Conservation (phyloP, 2,113 vertebrate genomes). For the Campylomormyrus numenius region DNA sequence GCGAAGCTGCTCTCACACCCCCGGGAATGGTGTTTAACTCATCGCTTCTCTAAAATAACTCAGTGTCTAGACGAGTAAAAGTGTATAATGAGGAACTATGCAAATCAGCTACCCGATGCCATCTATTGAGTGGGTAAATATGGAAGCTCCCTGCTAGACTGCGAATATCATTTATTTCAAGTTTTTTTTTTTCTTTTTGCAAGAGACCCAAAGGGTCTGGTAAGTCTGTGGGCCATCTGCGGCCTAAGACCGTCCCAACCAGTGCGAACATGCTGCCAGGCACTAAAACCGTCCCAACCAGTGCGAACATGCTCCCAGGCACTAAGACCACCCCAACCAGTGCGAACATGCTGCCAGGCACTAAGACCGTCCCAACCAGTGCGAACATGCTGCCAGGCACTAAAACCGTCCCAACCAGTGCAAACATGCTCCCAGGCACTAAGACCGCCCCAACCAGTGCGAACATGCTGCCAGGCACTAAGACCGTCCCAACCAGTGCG, state of each 20-base stretch:
- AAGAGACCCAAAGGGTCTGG: constrained; percentile 46
- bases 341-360: too few relatives aligned
- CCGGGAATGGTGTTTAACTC: neutral
- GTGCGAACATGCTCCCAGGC: too few relatives aligned
- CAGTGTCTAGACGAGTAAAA: neutral
- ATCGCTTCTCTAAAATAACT: neutral
- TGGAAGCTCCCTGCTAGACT: neutral
- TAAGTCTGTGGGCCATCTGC: constrained; percentile 40
- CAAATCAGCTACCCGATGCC: neutral
- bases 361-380: constrained; percentile 35
- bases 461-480: constrained; percentile 51
- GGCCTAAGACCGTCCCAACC: constrained; percentile 25
- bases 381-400: constrained; percentile 57
- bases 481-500: constrained; percentile 42
- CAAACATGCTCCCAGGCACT: constrained; percentile 56
- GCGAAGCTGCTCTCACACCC: neutral
- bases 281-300: constrained; percentile 15
- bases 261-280: constrained; percentile 59
- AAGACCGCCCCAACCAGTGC: constrained; percentile 37
- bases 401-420: constrained; percentile 37
- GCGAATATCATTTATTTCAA: neutral
- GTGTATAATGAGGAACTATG: constrained; percentile 5
- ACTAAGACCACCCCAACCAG: too few relatives aligned
- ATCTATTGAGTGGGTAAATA: neutral
- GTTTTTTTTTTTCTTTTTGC: constrained; percentile 44